A percentile compares a stretch with the other conserved stretches of the same genome.
These are phyloP conservation scores for Tupaia tana DNA, from an alignment of 2,113 vertebrate species.

Conservation along the genomic window DNA sequence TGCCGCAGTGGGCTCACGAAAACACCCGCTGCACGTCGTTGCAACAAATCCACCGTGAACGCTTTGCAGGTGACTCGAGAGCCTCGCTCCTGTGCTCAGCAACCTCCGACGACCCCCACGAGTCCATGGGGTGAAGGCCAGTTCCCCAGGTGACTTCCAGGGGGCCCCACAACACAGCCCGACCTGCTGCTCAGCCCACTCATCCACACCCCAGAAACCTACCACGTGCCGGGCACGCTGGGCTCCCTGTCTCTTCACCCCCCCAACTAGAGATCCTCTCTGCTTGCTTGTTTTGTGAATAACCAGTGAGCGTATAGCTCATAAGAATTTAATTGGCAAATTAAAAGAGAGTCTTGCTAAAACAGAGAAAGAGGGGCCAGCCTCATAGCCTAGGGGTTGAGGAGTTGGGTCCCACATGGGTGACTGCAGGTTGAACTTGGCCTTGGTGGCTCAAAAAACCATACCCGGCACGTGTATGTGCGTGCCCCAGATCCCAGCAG, in stretches of 20 bases:
- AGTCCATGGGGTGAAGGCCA: neutral
- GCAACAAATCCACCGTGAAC: neutral
- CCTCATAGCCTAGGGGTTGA: too few species aligned
- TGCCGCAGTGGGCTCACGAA: neutral
- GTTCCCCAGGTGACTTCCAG: neutral
- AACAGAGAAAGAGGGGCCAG: neutral
- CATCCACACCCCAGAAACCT: neutral
- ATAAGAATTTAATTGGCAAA: neutral
- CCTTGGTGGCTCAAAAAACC: too few species aligned
- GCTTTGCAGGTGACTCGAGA: neutral
- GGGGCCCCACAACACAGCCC: neutral
- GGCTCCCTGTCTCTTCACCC: neutral
- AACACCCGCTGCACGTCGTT: neutral
- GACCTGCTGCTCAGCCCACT: neutral
- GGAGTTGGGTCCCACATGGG: too few species aligned
- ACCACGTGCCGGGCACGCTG: accelerated
- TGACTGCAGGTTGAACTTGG: too few species aligned
- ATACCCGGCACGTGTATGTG: too few species aligned
- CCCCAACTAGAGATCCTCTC: neutral
- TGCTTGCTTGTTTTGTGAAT: neutral
- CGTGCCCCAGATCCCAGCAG: too few species aligned
- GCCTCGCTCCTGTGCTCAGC: neutral
- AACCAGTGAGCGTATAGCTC: neutral
- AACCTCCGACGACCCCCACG: too few species aligned
- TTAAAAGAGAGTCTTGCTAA: neutral